Evolutionary conservation across 2,797 vertebrate genomes (phyloP).

Genomic region (Pristis pectinata): DNA sequence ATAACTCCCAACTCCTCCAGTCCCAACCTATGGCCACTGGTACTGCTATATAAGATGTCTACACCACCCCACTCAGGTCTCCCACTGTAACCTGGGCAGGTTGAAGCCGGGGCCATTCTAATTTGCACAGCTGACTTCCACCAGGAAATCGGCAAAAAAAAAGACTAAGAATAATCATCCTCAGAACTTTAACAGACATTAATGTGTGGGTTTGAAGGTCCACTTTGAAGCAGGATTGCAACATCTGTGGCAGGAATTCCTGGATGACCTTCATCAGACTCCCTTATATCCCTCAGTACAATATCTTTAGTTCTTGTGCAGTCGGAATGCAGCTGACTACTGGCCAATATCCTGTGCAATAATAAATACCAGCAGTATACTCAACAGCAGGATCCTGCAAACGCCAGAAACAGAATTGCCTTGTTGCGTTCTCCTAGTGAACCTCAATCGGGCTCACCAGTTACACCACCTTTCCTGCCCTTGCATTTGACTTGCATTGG

Average conservation of each 20-base stretch:
- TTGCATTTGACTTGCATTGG: too few species aligned
- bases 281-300: not conserved
- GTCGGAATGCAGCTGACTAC: not conserved
- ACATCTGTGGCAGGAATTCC: not conserved
- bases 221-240: not conserved
- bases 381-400: not conserved
- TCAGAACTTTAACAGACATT: not conserved
- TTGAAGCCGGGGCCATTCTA: not conserved
- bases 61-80: not conserved
- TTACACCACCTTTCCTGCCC: not conserved
- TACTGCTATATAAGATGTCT: not conserved
- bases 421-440: not conserved
- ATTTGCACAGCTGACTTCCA: not conserved
- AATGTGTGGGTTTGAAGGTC: not conserved
- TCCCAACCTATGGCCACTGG: not conserved
- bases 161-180: too few species aligned
- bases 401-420: not conserved
- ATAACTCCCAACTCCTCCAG: too few species aligned
- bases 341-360: not conserved
- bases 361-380: not conserved
- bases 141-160: not conserved
- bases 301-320: not conserved
- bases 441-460: not conserved
- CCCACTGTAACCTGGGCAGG: not conserved
- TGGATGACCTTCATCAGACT: not conserved